Base-by-base conservation (phyloP, 2,888 invertebrate species). In the Torymus tubicola region DNA sequence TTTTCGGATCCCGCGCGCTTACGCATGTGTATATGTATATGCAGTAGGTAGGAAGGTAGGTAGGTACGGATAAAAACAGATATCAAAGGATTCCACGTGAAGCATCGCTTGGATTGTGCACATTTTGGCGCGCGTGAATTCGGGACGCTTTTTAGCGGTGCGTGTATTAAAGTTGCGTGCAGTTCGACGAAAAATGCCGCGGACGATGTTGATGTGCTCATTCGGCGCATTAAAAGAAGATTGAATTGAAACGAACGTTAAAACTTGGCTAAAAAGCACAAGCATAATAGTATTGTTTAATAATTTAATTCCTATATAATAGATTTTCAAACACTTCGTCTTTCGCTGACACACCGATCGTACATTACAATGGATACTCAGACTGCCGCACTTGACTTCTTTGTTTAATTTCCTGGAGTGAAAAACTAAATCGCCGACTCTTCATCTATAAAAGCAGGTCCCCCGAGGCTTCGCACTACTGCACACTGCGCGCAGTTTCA, bases 381-480 rank as follows among this genome's bases (percentile, higher is more conserved):
- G 31, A 31, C 5, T 42, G 10, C n/a, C n/a, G 14, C 21, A 12
- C 11, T 52, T 21, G 14, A 14, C 55, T 42, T 5, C n/a, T 13
- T 64, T 57, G 21, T 52, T 1, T 60, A 52, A 61, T 60, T 55
- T 13, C 0, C 42, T 42, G 42, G 8, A 42, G 42, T 42, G 58
- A 65, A 72, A 67, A 67, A 31, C 24, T 60, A 71, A 80, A 60
- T 67, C 70, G 63, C 61, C 50, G 71, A 24, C 71, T 77, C 64
- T 72, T 64, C n/a, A 21, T 68, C 53, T 58, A 55, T 73, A 73
- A 68, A 69, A 64, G 72, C 31, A 72, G 63, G 5, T 81, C 81
- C 69, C 77, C 14, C 50, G 58, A 14, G 42, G 12, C 4, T n/a
- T 52, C 18, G 55, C 8, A 14, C 21, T 53, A 13, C 21, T 21